These are phyloP conservation scores for Macrobrachium rosenbergii DNA, from an alignment of 1,140 invertebrate genomes.

Conservation along the genomic window DNA sequence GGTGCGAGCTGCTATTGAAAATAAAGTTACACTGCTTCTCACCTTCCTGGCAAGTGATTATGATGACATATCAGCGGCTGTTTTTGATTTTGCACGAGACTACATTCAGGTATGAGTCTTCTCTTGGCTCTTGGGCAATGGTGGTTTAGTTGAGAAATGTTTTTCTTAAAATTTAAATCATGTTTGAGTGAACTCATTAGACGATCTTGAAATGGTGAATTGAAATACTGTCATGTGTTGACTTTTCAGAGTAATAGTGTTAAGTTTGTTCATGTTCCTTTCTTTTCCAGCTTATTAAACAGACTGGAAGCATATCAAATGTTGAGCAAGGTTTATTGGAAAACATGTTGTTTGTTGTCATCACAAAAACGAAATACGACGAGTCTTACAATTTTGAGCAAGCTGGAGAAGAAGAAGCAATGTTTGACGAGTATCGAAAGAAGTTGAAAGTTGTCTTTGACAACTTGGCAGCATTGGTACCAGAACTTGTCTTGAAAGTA, in stretches of 20 bases:
- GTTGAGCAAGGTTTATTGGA: slow-evolving; percentile 66
- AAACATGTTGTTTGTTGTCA: slow-evolving; percentile 72
- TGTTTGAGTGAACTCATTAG: too few species aligned
- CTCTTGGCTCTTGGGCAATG: neutral
- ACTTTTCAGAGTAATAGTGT: slow-evolving; percentile 28
- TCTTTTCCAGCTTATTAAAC: slow-evolving; percentile 68
- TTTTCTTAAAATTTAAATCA: neutral
- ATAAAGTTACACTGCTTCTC: slow-evolving; percentile 73
- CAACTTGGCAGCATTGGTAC: slow-evolving; percentile 73
- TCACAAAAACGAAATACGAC: slow-evolving; percentile 75
- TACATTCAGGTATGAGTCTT: slow-evolving; percentile 72
- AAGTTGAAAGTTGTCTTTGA: slow-evolving; percentile 75
- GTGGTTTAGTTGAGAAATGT: neutral
- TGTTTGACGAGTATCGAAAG: slow-evolving; percentile 73
- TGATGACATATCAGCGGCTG: slow-evolving; percentile 74
- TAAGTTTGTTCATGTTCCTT: slow-evolving; percentile 43
- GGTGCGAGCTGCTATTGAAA: slow-evolving; percentile 71
- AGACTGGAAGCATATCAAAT: slow-evolving; percentile 60
- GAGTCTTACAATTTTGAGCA: slow-evolving; percentile 74
- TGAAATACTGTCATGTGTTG: too few species aligned
- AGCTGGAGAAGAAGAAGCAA: slow-evolving; percentile 76
- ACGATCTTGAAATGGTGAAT: too few species aligned
- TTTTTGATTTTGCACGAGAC: slow-evolving; percentile 74
- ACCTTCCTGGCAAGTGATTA: slow-evolving; percentile 74
- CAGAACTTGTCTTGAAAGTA: slow-evolving; percentile 71